Evolutionary conservation across 2,888 invertebrate species (phyloP), one percentile per base, ranked within the genome.

Genomic region (Lutraria lutraria): DNA sequence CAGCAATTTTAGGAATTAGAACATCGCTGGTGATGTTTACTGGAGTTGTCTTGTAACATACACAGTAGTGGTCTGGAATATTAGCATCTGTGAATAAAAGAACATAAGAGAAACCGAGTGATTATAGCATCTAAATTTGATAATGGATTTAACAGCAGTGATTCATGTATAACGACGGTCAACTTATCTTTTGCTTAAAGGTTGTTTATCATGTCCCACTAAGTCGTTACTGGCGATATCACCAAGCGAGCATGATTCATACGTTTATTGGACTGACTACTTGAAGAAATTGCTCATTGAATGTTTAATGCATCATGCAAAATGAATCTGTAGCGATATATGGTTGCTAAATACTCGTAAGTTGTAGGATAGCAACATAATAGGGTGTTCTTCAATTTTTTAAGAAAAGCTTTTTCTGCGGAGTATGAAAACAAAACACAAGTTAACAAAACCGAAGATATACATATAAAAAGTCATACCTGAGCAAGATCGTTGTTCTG

Each of bases 401-500:
- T 4, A 4, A 43, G 43, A 43, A 43, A 43, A 4, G 8, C 2
- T 4, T 43, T 8, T 43, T 4, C 43, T 4, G 8, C 43, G 43
- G 43, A 43, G 43, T 43, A 43, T n/a, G n/a, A n/a, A n/a, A n/a
- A n/a, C n/a, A 43, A 43, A 56, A 16, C 1, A 56, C 13, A 56
- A 15, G 56, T 2, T 1, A 56, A 12, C 56, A 56, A 56, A 56
- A 56, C 56, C 15, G 56, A 56, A 8, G 6, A 21, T n/a, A 2
- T n/a, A 81, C 0, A 16, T 52, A 25, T 52, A 53, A 54, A 10
- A 56, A 52, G 3, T 4, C n/a, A 15, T 84, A 97, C 97, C 88
- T 80, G 76, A 97, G 96, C 99, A 99, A 0, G 98, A 98, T 80
- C 99, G 97, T 87, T 97, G 97, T 68, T 96, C 96, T 0, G 98